Percentiles rank a stretch among this genome's conserved stretches.
phyloP scores from a whole-genome alignment of 2,113 vertebrate species.

The Rhynchopsitta pachyrhyncha region DNA sequence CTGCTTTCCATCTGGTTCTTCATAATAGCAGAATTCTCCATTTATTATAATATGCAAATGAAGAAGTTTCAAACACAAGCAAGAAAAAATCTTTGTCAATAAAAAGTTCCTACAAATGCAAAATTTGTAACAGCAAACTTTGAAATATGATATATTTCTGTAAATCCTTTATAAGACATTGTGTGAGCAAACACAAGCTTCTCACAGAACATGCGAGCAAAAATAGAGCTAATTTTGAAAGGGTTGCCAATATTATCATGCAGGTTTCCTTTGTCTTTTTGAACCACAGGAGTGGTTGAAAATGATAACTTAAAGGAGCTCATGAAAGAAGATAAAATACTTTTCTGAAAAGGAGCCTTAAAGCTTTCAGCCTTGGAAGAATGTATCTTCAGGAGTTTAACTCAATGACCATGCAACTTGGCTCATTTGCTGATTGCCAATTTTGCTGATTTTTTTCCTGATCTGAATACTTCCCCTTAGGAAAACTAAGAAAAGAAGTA shows the following conservation, averaged over 20 bases:
- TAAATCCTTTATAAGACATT: not conserved
- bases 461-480: not conserved
- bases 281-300: not conserved
- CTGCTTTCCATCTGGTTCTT: not conserved
- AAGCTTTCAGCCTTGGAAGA: not conserved
- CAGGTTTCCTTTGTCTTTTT: not conserved
- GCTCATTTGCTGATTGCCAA: not conserved
- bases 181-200: not conserved
- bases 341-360: not conserved
- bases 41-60: not conserved
- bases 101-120: not conserved
- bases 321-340: not conserved
- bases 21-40: not conserved
- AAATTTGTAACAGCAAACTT: not conserved
- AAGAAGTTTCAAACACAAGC: not conserved
- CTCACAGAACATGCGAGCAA: not conserved
- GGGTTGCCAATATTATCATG: not conserved
- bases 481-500: not conserved
- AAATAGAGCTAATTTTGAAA: not conserved
- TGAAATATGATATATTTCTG: not conserved
- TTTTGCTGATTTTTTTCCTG: slow-evolving; percentile 25
- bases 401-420: not conserved
- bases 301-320: not conserved
- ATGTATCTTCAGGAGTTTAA: not conserved
- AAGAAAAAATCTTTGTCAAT: not conserved